Conservation (phyloP, 2,888 invertebrate species). For the Lycophotia porphyrea region DNA sequence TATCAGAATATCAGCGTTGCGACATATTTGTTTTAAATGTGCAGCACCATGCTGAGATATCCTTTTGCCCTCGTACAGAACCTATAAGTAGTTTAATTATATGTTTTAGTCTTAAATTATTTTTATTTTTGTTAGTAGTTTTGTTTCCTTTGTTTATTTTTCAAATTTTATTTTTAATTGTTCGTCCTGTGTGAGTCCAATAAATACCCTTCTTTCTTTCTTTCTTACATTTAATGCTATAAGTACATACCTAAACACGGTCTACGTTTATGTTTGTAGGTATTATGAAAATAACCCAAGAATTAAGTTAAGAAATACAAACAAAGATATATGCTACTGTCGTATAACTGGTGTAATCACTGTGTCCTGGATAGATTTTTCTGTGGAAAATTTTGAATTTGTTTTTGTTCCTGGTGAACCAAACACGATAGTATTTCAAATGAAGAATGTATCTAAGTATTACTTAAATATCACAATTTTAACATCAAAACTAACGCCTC, state of each 20-base stretch:
- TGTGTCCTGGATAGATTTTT: conserved; percentile 83
- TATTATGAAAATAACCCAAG: conserved; percentile 82
- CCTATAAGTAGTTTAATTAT: no score
- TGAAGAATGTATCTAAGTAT: conserved; percentile 85
- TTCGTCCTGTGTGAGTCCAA: not conserved
- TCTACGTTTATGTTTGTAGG: conserved; percentile 70
- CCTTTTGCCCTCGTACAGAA: no score
- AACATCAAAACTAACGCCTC: conserved; percentile 79
- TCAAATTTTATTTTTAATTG: not conserved
- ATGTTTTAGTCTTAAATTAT: no score
- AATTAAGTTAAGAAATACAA: conserved; percentile 79
- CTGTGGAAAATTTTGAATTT: conserved; percentile 83
- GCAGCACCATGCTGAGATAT: no score
- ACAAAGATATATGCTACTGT: conserved; percentile 84
- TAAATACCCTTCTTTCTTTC: not conserved
- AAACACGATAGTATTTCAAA: conserved; percentile 79
- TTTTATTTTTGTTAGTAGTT: not conserved
- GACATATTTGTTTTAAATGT: no score
- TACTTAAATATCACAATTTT: conserved; percentile 78
- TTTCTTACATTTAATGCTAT: not conserved
- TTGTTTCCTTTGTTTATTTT: not conserved
- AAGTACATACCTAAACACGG: not conserved
- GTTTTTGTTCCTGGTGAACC: conserved; percentile 70
- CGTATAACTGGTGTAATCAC: conserved; percentile 84
- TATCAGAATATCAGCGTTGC: no score